Evolutionary conservation across 2,797 vertebrate genomes (phyloP).

Genomic region (Otus scops): DNA sequence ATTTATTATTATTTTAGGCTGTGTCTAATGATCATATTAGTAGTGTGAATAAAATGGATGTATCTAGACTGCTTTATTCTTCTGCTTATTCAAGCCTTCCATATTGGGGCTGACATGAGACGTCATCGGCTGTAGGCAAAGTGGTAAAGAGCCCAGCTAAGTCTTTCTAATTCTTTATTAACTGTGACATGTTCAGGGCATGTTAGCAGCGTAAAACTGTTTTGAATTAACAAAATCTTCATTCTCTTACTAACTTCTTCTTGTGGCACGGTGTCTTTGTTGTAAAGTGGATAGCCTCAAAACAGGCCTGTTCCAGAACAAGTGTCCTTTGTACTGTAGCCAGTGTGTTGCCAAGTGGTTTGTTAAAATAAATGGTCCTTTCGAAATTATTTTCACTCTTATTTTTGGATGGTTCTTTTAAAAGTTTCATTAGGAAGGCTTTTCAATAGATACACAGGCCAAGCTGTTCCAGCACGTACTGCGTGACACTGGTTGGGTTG

Average conservation of each 20-base stretch:
- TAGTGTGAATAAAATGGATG: constrained; percentile 40
- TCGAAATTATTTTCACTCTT: neutral
- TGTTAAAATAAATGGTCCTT: neutral
- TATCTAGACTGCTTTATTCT: constrained; percentile 25
- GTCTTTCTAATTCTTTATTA: constrained; percentile 45
- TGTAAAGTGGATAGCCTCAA: neutral
- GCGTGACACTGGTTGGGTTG: neutral
- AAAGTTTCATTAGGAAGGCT: neutral
- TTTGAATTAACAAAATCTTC: constrained; percentile 54
- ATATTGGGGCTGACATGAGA: constrained; percentile 12
- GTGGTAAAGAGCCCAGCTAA: constrained; percentile 16
- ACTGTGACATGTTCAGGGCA: constrained; percentile 51
- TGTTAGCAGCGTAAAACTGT: constrained; percentile 29
- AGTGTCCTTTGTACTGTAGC: constrained; percentile 32
- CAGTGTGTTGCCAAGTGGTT: neutral
- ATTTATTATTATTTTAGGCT: constrained; percentile 62
- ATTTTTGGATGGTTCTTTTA: neutral
- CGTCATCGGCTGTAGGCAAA: constrained; percentile 4
- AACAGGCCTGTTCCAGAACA: constrained; percentile 23
- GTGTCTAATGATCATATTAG: constrained; percentile 37
- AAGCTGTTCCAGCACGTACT: neutral
- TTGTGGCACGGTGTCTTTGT: constrained; percentile 11
- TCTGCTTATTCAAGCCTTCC: constrained; percentile 43
- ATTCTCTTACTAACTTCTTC: constrained; percentile 43
- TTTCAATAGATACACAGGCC: neutral